Percentiles rank a stretch among this genome's conserved stretches.
These are phyloP conservation scores for Chrysina gloriosa DNA, from an alignment of 2,888 invertebrate species.

Conservation along the genomic window DNA sequence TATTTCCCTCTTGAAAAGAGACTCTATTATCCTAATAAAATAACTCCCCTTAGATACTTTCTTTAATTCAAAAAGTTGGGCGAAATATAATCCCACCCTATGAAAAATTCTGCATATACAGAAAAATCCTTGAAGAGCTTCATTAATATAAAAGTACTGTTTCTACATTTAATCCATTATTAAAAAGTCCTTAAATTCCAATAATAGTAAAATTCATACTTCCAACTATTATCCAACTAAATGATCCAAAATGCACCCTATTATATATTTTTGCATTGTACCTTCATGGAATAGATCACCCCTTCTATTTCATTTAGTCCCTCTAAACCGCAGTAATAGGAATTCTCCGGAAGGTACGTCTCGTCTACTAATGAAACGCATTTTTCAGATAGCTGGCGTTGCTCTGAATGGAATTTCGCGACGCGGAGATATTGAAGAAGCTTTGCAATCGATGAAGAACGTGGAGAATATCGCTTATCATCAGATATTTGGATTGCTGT, in stretches of 20 bases:
- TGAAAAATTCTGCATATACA: too few species aligned
- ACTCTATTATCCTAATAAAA: too few species aligned
- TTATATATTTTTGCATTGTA: not conserved
- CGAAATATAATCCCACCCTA: too few species aligned
- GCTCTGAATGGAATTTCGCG: constrained; percentile 81
- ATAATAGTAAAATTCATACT: too few species aligned
- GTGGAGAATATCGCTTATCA: constrained; percentile 78
- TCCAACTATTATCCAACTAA: too few species aligned
- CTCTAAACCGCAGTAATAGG: not conserved
- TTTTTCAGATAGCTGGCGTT: constrained; percentile 79
- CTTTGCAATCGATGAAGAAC: constrained; percentile 75
- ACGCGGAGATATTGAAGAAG: constrained; percentile 78
- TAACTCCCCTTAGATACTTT: too few species aligned
- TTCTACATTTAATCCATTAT: too few species aligned
- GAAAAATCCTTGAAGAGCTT: too few species aligned
- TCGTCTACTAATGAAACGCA: constrained; percentile 47
- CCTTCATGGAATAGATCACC: constrained; percentile 6
- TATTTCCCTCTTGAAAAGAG: too few species aligned
- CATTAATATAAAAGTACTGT: too few species aligned
- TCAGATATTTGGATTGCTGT: constrained; percentile 82
- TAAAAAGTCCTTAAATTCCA: too few species aligned
- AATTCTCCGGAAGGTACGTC: constrained; percentile 23
- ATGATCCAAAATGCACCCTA: not conserved
- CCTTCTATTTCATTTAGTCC: not conserved
- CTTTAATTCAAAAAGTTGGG: too few species aligned